phyloP scores from a whole-genome alignment of 1,140 invertebrate species.

The Elymnias hypermnestra region DNA sequence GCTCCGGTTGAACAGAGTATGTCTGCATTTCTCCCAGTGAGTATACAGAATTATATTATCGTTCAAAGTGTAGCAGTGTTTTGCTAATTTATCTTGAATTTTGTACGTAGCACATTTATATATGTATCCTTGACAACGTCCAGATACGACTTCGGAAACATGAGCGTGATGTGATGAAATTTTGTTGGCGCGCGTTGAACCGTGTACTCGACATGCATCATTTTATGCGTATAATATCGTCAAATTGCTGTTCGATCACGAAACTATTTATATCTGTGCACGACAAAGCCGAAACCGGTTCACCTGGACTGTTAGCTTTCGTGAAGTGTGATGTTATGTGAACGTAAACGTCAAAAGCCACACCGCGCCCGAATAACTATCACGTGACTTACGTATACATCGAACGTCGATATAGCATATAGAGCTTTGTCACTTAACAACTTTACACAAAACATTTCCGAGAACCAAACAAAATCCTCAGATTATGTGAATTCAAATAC shows the following conservation, averaged over 20 bases:
- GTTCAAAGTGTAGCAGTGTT: constrained; percentile 3
- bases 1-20: background rate
- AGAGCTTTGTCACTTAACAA: constrained; percentile 53
- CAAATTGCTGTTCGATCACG: constrained; percentile 30
- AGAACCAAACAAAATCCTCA: constrained; percentile 19
- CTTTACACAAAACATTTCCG: constrained; percentile 57
- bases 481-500: constrained; percentile 33
- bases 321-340: constrained; percentile 31
- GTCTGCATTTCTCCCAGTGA: background rate
- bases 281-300: constrained; percentile 26
- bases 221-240: constrained; percentile 16
- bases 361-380: constrained; percentile 29
- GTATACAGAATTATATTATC: constrained; percentile 6
- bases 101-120: constrained; percentile 1
- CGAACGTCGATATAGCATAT: constrained; percentile 44
- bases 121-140: constrained; percentile 22
- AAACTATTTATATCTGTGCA: constrained; percentile 33
- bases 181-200: constrained; percentile 17
- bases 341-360: constrained; percentile 62
- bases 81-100: constrained; percentile 5
- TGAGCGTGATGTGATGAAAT: constrained; percentile 26
- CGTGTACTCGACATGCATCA: constrained; percentile 7
- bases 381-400: constrained; percentile 64
- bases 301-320: constrained; percentile 24
- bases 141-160: constrained; percentile 34